Percentiles rank a stretch among this genome's conserved stretches.
Conservation (phyloP, 1,140 invertebrate species). For the Drosophila jambulina region DNA sequence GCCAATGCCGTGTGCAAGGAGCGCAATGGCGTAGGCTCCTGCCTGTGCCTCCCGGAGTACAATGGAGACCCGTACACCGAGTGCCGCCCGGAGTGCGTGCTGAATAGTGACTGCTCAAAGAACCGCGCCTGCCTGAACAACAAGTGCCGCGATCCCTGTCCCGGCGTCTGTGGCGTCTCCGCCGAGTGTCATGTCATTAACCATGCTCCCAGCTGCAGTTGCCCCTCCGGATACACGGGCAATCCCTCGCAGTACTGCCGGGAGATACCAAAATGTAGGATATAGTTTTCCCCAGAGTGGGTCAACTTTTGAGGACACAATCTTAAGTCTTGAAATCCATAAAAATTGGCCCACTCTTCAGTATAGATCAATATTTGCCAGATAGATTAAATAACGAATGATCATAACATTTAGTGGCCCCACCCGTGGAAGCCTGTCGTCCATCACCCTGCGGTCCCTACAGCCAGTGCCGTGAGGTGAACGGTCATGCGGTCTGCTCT, state of each 20-base stretch:
- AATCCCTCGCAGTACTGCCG: conserved; percentile 89
- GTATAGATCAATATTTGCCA: too few species aligned
- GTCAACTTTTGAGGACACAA: conserved; percentile 12
- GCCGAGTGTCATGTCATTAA: conserved; percentile 91
- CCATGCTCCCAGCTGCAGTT: conserved; percentile 91
- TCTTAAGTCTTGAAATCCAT: background rate
- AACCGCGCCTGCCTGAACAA: conserved; percentile 89
- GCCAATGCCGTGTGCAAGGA: conserved; percentile 92
- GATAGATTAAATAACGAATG: conserved; percentile 35
- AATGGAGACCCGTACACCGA: conserved; percentile 91
- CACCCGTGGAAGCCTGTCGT: conserved; percentile 87
- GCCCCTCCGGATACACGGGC: conserved; percentile 89
- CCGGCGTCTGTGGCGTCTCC: conserved; percentile 90
- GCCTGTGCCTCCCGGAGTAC: conserved; percentile 90
- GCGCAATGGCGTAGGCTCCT: conserved; percentile 91
- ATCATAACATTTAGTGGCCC: conserved; percentile 64
- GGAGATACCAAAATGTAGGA: conserved; percentile 87
- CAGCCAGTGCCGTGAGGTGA: conserved; percentile 88
- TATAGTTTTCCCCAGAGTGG: background rate
- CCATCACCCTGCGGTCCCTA: conserved; percentile 90
- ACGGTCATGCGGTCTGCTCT: conserved; percentile 88
- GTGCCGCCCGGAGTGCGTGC: conserved; percentile 90
- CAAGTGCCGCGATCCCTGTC: conserved; percentile 90
- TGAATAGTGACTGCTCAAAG: conserved; percentile 89
- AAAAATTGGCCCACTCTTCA: conserved; percentile 7